Evolutionary conservation across 2,113 vertebrate genomes (phyloP).

Genomic region (Pholis gunnellus): DNA sequence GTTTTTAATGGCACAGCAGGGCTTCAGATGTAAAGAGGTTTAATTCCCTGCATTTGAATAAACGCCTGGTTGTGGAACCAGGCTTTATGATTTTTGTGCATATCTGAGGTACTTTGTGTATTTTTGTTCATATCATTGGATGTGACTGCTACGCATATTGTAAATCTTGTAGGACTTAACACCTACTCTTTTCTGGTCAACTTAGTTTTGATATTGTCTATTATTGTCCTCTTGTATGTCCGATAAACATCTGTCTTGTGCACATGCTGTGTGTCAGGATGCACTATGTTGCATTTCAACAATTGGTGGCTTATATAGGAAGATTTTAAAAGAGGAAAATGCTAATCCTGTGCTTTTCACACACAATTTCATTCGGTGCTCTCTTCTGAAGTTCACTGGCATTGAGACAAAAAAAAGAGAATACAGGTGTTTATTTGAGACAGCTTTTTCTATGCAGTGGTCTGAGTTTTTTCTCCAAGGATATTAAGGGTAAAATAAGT

Average conservation of each 20-base stretch:
- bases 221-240: background rate
- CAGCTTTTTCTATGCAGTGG: background rate
- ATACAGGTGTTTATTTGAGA: background rate
- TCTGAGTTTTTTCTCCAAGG: background rate
- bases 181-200: background rate
- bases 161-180: background rate
- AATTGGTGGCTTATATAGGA: background rate
- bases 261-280: background rate
- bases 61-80: slow-evolving; percentile 36
- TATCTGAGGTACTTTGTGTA: slow-evolving; percentile 17
- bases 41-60: slow-evolving; percentile 73
- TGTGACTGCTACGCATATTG: slow-evolving; percentile 6
- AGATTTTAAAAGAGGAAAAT: background rate
- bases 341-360: background rate
- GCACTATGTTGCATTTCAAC: background rate
- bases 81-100: slow-evolving; percentile 32
- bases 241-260: background rate
- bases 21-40: slow-evolving; percentile 79
- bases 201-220: background rate
- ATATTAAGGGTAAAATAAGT: background rate
- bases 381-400: background rate
- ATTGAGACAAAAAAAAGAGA: background rate
- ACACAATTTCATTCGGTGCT: background rate
- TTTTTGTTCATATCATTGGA: slow-evolving; percentile 23
- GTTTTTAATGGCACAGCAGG: slow-evolving; percentile 97